Evolutionary conservation across 2,888 invertebrate species (phyloP).

Genomic region (Xestia xanthographa): DNA sequence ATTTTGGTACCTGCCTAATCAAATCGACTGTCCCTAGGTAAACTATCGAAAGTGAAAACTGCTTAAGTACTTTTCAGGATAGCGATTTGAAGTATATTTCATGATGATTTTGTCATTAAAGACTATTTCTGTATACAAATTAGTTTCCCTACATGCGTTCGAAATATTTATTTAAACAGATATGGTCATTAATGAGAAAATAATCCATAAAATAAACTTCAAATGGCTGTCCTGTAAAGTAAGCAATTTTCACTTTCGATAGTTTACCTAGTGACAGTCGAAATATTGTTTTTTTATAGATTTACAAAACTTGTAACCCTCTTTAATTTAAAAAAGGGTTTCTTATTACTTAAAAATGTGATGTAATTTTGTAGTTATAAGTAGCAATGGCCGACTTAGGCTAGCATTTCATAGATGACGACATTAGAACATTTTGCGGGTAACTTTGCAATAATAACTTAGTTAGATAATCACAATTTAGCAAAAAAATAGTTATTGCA

Average conservation of each 20-base stretch:
- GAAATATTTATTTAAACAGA: no score
- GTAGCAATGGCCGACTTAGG: constrained; percentile 67
- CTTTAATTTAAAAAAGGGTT: constrained; percentile 51
- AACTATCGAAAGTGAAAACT: no score
- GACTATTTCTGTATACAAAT: no score
- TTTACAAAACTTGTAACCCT: constrained; percentile 26
- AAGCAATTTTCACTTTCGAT: no score
- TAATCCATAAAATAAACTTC: no score
- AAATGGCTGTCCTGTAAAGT: no score
- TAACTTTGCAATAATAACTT: constrained; percentile 71
- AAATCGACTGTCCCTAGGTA: not conserved
- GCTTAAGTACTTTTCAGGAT: no score
- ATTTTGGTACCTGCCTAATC: constrained; percentile 11
- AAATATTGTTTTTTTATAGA: constrained; percentile 25
- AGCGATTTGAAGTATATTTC: no score
- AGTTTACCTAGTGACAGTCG: no score
- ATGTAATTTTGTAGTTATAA: constrained; percentile 77
- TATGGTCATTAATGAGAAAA: no score
- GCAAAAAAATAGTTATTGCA: constrained; percentile 61
- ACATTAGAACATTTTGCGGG: constrained; percentile 71
- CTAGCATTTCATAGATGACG: constrained; percentile 71
- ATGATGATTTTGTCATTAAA: no score
- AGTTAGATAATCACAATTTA: constrained; percentile 59
- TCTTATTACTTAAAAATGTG: constrained; percentile 81
- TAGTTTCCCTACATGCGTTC: no score